phyloP scores from a whole-genome alignment of 2,888 invertebrate genomes.

The Petrolisthes cinctipes region DNA sequence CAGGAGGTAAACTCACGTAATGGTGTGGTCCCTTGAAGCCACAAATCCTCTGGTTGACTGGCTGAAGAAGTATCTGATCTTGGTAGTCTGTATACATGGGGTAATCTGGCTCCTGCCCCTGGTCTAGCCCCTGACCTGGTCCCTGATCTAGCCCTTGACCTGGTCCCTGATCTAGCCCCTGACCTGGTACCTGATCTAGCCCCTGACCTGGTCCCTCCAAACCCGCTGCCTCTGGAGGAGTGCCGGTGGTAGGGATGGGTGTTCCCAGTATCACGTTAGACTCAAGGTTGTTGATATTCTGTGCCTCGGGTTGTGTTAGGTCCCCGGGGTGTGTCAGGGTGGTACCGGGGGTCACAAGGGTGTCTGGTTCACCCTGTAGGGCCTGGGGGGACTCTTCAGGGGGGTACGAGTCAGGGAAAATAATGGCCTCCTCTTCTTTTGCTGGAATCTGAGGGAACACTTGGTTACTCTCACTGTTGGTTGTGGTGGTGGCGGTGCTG shows the following conservation, averaged over 20 bases:
- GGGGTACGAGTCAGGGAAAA: slow-evolving; percentile 15
- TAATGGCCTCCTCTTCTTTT: background rate
- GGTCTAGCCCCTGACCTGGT: background rate
- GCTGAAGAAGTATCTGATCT: slow-evolving; percentile 34
- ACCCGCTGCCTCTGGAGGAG: background rate
- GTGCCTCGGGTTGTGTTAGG: no score
- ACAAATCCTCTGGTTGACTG: slow-evolving; percentile 52
- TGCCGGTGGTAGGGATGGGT: background rate
- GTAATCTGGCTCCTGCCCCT: background rate
- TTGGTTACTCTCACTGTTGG: background rate
- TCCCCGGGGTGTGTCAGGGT: background rate
- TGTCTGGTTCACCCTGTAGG: slow-evolving; percentile 22
- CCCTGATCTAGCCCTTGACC: background rate
- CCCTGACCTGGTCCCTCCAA: background rate
- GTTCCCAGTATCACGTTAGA: background rate
- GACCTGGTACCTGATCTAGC: background rate
- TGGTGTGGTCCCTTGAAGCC: slow-evolving; percentile 46
- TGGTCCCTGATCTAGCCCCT: background rate
- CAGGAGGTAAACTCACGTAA: slow-evolving; percentile 22
- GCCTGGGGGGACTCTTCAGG: background rate
- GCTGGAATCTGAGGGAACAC: background rate
- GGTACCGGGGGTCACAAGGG: background rate
- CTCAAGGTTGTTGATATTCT: background rate
- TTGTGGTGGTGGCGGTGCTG: background rate
- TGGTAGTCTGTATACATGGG: slow-evolving; percentile 15